Conservation (phyloP, 2,888 invertebrate genomes). For the Drosophila rubida region DNA sequence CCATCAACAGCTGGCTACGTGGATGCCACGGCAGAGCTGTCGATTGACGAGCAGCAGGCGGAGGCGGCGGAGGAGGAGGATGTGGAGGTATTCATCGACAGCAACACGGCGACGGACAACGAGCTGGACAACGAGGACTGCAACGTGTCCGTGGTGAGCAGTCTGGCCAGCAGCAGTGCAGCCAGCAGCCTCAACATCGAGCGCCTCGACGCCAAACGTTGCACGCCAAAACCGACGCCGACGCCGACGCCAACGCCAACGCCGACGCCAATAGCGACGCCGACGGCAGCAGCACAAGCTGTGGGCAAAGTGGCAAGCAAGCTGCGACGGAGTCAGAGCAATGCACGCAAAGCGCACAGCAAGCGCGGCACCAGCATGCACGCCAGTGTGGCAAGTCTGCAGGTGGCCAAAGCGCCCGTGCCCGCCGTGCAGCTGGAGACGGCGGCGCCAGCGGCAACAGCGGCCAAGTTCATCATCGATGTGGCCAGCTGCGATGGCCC, state of each 20-base stretch:
- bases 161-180: conserved; percentile 68
- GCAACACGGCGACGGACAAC: conserved; percentile 75
- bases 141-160: conserved; percentile 71
- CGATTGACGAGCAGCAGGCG: not conserved
- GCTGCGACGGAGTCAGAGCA: conserved; percentile 18
- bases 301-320: conserved; percentile 16
- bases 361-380: conserved; percentile 8
- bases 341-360: conserved; percentile 20
- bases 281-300: conserved; percentile 16
- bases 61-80: conserved; percentile 79
- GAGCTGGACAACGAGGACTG: conserved; percentile 65
- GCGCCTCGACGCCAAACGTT: conserved; percentile 41
- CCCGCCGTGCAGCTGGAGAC: conserved; percentile 55
- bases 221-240: conserved; percentile 16
- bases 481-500: conserved; percentile 97
- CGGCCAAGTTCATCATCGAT: conserved; percentile 89
- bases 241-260: not conserved
- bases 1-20: conserved; percentile 12
- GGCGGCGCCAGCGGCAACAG: conserved; percentile 26
- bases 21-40: not conserved
- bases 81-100: conserved; percentile 81
- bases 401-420: conserved; percentile 31
- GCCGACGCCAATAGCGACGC: not conserved
- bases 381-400: conserved; percentile 5
- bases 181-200: conserved; percentile 68